Percentiles rank a stretch among this genome's conserved stretches.
Conservation (phyloP, 2,888 invertebrate genomes). For the Perizoma affinitatum region DNA sequence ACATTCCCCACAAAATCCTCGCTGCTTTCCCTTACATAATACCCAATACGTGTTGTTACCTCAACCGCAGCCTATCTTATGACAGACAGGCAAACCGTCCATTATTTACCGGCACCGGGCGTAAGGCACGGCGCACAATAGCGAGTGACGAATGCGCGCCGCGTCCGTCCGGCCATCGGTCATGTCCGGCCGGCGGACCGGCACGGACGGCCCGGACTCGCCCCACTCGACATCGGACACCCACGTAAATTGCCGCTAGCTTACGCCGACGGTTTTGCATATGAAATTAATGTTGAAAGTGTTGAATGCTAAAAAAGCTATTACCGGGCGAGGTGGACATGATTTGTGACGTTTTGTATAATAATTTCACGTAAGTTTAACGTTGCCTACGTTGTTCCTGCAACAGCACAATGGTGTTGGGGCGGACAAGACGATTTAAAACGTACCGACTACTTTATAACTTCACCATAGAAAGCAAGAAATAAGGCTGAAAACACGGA, state of each 20-base stretch:
- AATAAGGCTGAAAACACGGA: constrained; percentile 7
- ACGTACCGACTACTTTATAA: constrained; percentile 12
- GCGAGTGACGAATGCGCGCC: constrained; percentile 58
- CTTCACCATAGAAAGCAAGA: constrained; percentile 5
- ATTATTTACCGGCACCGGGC: constrained; percentile 32
- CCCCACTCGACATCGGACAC: constrained; percentile 20
- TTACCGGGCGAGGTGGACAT: constrained; percentile 29
- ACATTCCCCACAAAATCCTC: constrained; percentile 11
- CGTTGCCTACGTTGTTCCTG: constrained; percentile 5
- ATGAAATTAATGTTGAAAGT: constrained; percentile 39
- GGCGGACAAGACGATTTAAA: constrained; percentile 21
- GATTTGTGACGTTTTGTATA: constrained; percentile 33
- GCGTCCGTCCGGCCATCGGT: constrained; percentile 57
- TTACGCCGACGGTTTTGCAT: constrained; percentile 37
- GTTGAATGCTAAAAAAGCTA: constrained; percentile 41
- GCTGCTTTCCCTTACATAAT: constrained; percentile 11
- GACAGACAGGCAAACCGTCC: constrained; percentile 30
- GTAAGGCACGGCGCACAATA: constrained; percentile 38
- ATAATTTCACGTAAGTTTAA: constrained; percentile 33
- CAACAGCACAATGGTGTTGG: constrained; percentile 14
- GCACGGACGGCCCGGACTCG: constrained; percentile 48
- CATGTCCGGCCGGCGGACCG: constrained; percentile 47
- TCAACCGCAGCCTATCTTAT: constrained; percentile 30
- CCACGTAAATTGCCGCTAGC: constrained; percentile 26
- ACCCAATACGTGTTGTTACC: constrained; percentile 26